Base-by-base conservation (phyloP, 1,140 invertebrate species). In the Cyclargus thomasi region DNA sequence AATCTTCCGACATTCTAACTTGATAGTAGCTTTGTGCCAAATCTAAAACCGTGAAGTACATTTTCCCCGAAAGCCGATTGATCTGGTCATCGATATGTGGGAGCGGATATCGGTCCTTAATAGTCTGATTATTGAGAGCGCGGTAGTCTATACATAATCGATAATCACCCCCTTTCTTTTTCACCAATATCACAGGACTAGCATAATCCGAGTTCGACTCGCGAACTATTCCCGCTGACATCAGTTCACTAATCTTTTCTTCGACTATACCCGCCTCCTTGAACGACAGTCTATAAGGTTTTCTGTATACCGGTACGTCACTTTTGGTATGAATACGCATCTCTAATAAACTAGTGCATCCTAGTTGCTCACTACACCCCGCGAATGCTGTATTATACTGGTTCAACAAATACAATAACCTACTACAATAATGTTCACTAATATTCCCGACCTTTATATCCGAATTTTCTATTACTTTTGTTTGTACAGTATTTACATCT, bases 81-180 rank as follows among this genome's bases (percentile, higher is more conserved):
- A 67, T 20, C 16, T 67, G 66, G 18, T 67, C 66, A 10, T 67
- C 66, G 7, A 67, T 67, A 10, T 67, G 66, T 23, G 66, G 59
- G n/a, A 64, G 17, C 4, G 63, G 63, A 17, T 64, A 39, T 17
- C 63, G 63, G 14, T 64, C 63, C 35, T 64, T 64, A 39, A 64
- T 64, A 5, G 63, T 64, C n/a, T 17, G 10, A 3, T 23, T 16
- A 18, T 64, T 64, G 17, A 64, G 35, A 29, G 29, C 29, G 29
- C 29, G 29, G 29, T 29, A 29, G 8, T 29, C 29, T 4, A 29
- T 29, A 29, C 29, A 29, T 29, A 29, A 55, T 18, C 64, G 47
- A 16, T 65, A 55, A 57, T 53, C 64, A 3, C 47, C 64, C 1
- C 21, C 35, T n/a, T 57, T 66, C 16, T 66, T 66, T n/a, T 59